These are phyloP conservation scores for Hylyphantes graminicola DNA, from an alignment of 1,140 invertebrate species.

Conservation along the genomic window DNA sequence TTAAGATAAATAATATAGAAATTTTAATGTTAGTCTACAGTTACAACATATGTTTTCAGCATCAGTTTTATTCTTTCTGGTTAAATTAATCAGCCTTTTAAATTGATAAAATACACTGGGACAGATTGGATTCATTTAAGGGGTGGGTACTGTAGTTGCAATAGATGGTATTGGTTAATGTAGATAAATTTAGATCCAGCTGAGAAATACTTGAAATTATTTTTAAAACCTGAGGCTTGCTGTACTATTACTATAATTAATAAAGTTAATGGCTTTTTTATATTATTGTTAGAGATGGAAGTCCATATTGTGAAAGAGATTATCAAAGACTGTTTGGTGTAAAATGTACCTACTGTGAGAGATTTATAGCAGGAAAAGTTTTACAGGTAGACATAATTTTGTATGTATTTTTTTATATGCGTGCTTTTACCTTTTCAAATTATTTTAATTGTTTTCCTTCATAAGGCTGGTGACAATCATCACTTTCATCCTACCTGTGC, in stretches of 20 bases:
- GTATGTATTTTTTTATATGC: neutral
- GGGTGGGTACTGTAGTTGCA: too few relatives aligned
- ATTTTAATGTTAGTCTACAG: too few relatives aligned
- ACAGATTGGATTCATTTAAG: too few relatives aligned
- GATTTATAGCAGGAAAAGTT: slow-evolving; percentile 95
- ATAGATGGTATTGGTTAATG: too few relatives aligned
- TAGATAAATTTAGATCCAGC: too few relatives aligned
- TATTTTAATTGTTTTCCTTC: neutral
- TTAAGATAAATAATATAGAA: neutral
- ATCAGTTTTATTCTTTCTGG: too few relatives aligned
- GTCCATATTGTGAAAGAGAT: slow-evolving; percentile 95
- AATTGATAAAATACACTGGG: too few relatives aligned
- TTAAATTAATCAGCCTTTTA: too few relatives aligned
- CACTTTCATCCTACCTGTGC: slow-evolving; percentile 99
- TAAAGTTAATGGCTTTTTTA: neutral
- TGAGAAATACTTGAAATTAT: too few relatives aligned
- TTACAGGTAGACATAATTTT: slow-evolving; percentile 70
- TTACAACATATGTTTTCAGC: too few relatives aligned
- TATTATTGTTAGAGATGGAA: slow-evolving; percentile 74
- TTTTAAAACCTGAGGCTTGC: too few relatives aligned
- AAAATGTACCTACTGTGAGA: slow-evolving; percentile 92
- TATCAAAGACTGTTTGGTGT: slow-evolving; percentile 90
- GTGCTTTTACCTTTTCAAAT: neutral
- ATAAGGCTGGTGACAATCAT: slow-evolving; percentile 89
- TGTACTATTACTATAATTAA: too few relatives aligned